Base-by-base conservation (phyloP, 1,140 invertebrate species). In the Tachypleus tridentatus region DNA sequence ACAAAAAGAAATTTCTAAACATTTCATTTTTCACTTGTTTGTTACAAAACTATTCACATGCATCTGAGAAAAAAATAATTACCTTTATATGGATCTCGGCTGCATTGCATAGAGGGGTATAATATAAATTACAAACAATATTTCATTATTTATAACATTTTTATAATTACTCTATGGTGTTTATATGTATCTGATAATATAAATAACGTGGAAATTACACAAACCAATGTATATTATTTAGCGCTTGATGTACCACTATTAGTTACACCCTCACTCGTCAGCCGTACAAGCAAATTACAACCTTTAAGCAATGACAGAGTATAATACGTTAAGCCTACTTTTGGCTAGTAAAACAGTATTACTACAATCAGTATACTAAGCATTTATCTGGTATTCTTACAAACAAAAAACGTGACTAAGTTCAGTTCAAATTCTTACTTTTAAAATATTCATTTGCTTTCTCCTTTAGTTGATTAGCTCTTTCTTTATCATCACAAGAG, bases 401-500 rank as follows among this genome's bases (percentile, higher is more conserved):
- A 58, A 51, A 4, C 50, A 4, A 48, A 51, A 49, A 29, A 29
- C 29, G 29, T 29, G 29, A 29, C 29, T 29, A 29, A 29, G 29
- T 29, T 29, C 29, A 29, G 29, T 29, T 29, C 9, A 29, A 49
- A 29, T 4, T 78, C 81, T 80, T 82, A 91, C 90, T 86, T 83
- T 93, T 92, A 75, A 93, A 92, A 75, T 80, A 85, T 72, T 85
- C 82, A 78, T 94, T 94, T 9, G 89, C 91, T 74, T 87, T 80
- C 73, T 88, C 85, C 80, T 93, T 94, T 63, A 85, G 80, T 72
- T 84, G 80, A 77, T 90, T 87, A 7, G 89, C 88, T 73, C 78
- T 77, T 63, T 72, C 72, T 67, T 73, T 74, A 52, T 71, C 61
- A 52, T 76, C 75, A 9, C 77, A 78, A 69, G 61, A 29, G 29